Percentiles rank a stretch among this genome's conserved stretches.
Conservation (phyloP, 2,113 vertebrate genomes). For the Aviceda subcristata region DNA sequence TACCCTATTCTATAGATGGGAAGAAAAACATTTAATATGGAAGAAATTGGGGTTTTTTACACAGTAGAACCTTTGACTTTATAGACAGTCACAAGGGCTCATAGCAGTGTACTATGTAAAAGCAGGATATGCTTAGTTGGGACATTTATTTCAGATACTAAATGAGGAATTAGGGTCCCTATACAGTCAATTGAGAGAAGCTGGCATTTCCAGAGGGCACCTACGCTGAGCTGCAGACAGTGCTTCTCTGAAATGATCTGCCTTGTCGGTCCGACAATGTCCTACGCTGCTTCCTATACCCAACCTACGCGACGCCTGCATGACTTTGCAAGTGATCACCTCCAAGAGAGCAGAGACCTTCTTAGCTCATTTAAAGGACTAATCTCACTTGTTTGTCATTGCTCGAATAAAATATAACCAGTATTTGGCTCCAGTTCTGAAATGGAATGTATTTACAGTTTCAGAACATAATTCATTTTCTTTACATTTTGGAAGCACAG, state of each 20-base stretch:
- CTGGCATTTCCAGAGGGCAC: background rate
- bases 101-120: background rate
- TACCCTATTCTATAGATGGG: too few relatives aligned
- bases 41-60: background rate
- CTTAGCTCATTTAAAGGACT: background rate
- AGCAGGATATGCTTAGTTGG: background rate
- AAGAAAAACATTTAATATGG: too few relatives aligned
- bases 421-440: background rate
- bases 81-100: background rate
- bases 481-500: background rate
- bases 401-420: background rate
- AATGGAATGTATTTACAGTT: background rate
- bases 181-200: background rate
- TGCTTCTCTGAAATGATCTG: background rate
- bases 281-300: background rate
- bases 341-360: background rate
- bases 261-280: background rate
- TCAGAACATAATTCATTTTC: background rate
- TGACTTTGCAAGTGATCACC: background rate
- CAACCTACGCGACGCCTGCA: background rate
- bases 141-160: background rate
- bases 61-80: background rate
- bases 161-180: background rate
- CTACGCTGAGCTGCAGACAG: background rate
- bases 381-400: background rate